Evolutionary conservation across 2,113 vertebrate genomes (phyloP).

Genomic region (Xenopus borealis): DNA sequence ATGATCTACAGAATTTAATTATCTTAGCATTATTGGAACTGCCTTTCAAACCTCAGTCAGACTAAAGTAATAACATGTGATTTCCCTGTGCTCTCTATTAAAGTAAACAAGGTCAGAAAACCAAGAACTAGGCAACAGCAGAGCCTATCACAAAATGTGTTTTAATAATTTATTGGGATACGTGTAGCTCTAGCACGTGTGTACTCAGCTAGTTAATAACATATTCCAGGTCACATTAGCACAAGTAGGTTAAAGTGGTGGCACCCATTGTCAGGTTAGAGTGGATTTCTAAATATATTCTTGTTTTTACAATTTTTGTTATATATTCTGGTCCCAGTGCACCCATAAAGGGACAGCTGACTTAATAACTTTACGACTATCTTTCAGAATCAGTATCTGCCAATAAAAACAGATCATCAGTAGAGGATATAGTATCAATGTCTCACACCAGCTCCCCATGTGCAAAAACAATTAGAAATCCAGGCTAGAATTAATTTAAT

Average conservation of each 20-base stretch:
- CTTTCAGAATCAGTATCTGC: not conserved
- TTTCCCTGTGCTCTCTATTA: not conserved
- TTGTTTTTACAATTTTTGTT: too few species aligned
- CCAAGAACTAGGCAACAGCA: not conserved
- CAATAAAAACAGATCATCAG: not conserved
- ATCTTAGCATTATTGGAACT: not conserved
- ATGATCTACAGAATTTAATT: not conserved
- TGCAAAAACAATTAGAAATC: not conserved
- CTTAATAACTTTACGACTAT: not conserved
- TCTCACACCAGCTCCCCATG: not conserved
- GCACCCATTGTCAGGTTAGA: too few species aligned
- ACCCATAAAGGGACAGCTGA: too few species aligned
- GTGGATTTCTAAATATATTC: too few species aligned
- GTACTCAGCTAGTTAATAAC: not conserved
- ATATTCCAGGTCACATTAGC: too few species aligned
- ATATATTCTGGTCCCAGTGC: too few species aligned
- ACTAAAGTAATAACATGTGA: not conserved
- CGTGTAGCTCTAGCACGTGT: not conserved
- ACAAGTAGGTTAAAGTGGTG: too few species aligned
- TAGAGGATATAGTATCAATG: not conserved
- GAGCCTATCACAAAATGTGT: not conserved
- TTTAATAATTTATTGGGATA: not conserved
- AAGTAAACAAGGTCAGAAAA: conserved; percentile 9
- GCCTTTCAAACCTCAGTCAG: not conserved
- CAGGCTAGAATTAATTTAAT: not conserved